Conservation (phyloP, 1,140 invertebrate genomes). For the Eumaeus atala region DNA sequence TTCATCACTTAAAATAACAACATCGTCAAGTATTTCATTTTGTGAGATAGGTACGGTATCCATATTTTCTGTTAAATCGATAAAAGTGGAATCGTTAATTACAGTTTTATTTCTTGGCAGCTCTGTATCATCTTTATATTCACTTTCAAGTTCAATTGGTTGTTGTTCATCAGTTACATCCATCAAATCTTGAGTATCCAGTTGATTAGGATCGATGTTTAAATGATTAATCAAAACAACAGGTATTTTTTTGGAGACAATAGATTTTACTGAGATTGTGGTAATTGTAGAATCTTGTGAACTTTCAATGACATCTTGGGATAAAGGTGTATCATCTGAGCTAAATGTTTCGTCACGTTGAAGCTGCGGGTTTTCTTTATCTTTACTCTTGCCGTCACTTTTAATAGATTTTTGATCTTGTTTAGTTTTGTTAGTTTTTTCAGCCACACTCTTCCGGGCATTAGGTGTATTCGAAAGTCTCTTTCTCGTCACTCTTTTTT, state of each 20-base stretch:
- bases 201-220: slow-evolving; percentile 13
- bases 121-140: slow-evolving; percentile 41
- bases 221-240: slow-evolving; percentile 28
- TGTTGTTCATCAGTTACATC: background rate
- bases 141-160: background rate
- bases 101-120: slow-evolving; percentile 47
- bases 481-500: slow-evolving; percentile 48
- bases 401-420: slow-evolving; percentile 22
- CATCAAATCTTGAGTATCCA: slow-evolving; percentile 22
- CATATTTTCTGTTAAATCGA: slow-evolving; percentile 51
- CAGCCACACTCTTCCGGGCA: slow-evolving; percentile 34
- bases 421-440: slow-evolving; percentile 41
- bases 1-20: slow-evolving; percentile 35
- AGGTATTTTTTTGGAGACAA: slow-evolving; percentile 31
- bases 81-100: slow-evolving; percentile 22
- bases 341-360: slow-evolving; percentile 25
- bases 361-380: slow-evolving; percentile 25
- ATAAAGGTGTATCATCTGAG: slow-evolving; percentile 32
- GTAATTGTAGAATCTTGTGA: slow-evolving; percentile 67
- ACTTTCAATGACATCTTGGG: slow-evolving; percentile 71
- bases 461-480: slow-evolving; percentile 25
- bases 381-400: slow-evolving; percentile 27
- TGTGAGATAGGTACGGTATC: slow-evolving; percentile 41
- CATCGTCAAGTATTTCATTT: slow-evolving; percentile 19
- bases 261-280: slow-evolving; percentile 49